Conservation (phyloP, 2,113 vertebrate species). For the Leptodactylus fuscus region DNA sequence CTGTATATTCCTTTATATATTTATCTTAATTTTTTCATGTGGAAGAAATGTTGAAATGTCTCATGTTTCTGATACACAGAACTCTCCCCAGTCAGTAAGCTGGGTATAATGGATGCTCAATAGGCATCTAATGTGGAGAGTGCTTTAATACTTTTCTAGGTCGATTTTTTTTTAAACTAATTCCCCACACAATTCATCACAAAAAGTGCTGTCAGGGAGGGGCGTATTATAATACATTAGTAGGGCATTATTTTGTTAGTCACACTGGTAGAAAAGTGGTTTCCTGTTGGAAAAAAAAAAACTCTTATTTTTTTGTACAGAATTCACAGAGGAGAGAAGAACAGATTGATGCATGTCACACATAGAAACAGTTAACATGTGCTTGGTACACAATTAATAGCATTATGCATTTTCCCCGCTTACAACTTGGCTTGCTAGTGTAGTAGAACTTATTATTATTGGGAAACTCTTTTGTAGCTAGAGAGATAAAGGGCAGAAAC, state of each 20-base stretch:
- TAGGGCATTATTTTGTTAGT: neutral
- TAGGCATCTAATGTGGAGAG: neutral
- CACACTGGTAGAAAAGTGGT: conserved; percentile 21
- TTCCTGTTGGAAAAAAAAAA: conserved; percentile 23
- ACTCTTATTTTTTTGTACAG: conserved; percentile 21
- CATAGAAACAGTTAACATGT: conserved; percentile 17
- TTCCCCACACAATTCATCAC: neutral
- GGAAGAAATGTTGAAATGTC: conserved; percentile 51
- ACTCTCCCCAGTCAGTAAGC: neutral
- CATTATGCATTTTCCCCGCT: conserved; percentile 8
- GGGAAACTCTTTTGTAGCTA: conserved; percentile 29
- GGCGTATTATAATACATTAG: conserved; percentile 1
- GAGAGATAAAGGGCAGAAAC: conserved; percentile 36
- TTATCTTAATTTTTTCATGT: conserved; percentile 24
- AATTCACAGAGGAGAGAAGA: conserved; percentile 19
- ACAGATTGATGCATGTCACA: conserved; percentile 21
- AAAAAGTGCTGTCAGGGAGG: conserved; percentile 46
- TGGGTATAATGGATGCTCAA: neutral
- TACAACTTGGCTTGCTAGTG: conserved; percentile 15
- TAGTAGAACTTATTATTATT: conserved; percentile 57
- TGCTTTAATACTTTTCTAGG: neutral
- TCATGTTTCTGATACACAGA: neutral
- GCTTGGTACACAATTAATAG: conserved; percentile 35
- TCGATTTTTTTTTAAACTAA: neutral
- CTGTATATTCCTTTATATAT: conserved; percentile 64